These are phyloP conservation scores for Chaunax sp. DNA, from an alignment of 2,797 vertebrate genomes.

Conservation along the genomic window DNA sequence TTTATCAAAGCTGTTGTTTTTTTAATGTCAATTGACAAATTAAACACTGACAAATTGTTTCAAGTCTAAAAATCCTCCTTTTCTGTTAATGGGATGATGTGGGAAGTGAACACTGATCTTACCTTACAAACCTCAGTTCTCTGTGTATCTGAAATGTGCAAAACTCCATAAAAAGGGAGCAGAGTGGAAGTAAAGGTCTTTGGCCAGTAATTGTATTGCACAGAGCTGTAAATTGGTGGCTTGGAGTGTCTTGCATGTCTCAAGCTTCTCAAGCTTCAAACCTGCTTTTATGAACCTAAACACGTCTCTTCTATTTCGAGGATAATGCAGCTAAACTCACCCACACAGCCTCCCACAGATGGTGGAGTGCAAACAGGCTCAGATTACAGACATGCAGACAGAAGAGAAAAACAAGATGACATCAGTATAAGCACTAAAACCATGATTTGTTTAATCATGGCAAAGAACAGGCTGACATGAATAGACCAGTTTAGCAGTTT, in stretches of 20 bases:
- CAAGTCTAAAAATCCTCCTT: background rate
- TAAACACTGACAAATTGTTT: background rate
- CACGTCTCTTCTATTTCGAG: conserved; percentile 36
- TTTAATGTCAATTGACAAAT: too few species aligned
- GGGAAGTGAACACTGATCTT: background rate
- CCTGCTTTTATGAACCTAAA: conserved; percentile 32
- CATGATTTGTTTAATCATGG: background rate
- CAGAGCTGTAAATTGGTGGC: conserved; percentile 3
- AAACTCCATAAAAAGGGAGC: background rate
- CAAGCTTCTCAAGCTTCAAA: conserved; percentile 31
- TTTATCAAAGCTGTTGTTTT: background rate
- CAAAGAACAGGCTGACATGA: conserved; percentile 16
- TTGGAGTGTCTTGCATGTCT: conserved; percentile 5
- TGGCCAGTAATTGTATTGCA: background rate
- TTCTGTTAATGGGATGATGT: background rate
- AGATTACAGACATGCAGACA: conserved; percentile 36
- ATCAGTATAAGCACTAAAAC: conserved; percentile 1
- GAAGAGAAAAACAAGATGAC: conserved; percentile 5
- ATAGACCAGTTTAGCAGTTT: conserved; percentile 12
- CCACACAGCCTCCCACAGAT: conserved; percentile 45
- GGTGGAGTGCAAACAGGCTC: conserved; percentile 1
- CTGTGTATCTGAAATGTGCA: conserved; percentile 11
- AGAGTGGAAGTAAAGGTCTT: background rate
- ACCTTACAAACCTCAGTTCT: background rate
- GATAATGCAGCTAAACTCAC: conserved; percentile 40